Evolutionary conservation across 2,888 invertebrate genomes (phyloP), one percentile per base, ranked within the genome.

Genomic region (Blastobasis lacticolella): DNA sequence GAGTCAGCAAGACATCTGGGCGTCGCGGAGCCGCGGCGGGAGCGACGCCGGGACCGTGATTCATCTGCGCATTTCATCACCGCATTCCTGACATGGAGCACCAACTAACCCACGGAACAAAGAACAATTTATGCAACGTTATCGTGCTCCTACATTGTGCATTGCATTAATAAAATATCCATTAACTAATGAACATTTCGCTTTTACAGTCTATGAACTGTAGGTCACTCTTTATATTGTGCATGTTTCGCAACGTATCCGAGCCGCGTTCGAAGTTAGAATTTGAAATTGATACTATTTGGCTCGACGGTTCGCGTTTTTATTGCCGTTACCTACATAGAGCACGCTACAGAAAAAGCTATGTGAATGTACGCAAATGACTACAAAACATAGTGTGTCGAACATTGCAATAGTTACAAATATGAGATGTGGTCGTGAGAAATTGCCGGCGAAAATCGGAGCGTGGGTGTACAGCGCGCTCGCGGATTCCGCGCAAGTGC

Each of bases 391-490:
- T 67, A 63, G 64, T 70, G 75, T 73, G 68, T 75, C 63, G 67
- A 74, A 65, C 65, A 58, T 62, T 71, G 74, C 71, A 73, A 72
- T 73, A 66, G 65, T 73, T 72, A 66, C 66, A 65, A 71, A 65
- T 63, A 61, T 74, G 75, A 23, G 23, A 80, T 77, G 73, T 75
- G 66, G 73, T 75, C 78, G 81, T 86, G 82, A 80, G 83, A 83
- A 84, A 75, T 74, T 74, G 63, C 56, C 62, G 54, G 68, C 71
- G 67, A 76, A 81, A 85, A 84, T 78, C 76, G 63, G 85, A 85
- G 71, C 86, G 86, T 86, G 86, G 83, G 85, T 80, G 73, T 75
- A 54, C 58, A 74, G 80, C 80, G 78, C 77, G 74, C 73, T 73
- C 74, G 69, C 64, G 61, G 67, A 80, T 75, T 71, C 73, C 64